Evolutionary conservation across 2,888 invertebrate genomes (phyloP).

Genomic region (Diadegma fenestrale): DNA sequence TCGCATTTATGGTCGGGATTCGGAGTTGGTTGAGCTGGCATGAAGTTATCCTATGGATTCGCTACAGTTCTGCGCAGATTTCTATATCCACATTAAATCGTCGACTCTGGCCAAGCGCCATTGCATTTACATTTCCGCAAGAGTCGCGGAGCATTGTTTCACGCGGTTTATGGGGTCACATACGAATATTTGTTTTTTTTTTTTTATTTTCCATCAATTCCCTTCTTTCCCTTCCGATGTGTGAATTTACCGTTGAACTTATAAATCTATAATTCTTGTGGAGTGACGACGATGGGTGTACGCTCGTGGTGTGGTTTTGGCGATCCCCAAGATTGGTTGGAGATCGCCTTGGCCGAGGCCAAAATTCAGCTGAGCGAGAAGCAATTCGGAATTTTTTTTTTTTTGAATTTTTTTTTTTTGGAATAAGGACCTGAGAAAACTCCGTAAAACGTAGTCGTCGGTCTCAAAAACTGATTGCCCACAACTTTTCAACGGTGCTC

Average conservation of each 20-base stretch:
- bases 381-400: too few species aligned
- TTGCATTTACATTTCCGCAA: slow-evolving; percentile 75
- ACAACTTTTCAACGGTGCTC: neutral
- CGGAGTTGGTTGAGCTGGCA: slow-evolving; percentile 41
- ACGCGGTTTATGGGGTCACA: slow-evolving; percentile 72
- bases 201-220: neutral
- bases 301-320: too few species aligned
- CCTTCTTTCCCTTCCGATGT: slow-evolving; percentile 6
- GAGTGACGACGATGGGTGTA: neutral
- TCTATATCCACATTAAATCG: slow-evolving; percentile 61
- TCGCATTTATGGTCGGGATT: slow-evolving; percentile 17
- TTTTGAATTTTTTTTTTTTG: too few species aligned
- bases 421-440: too few species aligned
- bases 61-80: slow-evolving; percentile 46
- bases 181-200: slow-evolving; percentile 1
- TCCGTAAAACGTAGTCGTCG: too few species aligned
- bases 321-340: too few species aligned
- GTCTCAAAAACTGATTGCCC: too few species aligned
- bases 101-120: slow-evolving; percentile 73
- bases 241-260: slow-evolving; percentile 10
- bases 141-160: slow-evolving; percentile 72
- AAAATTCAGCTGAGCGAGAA: too few species aligned
- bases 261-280: slow-evolving; percentile 5
- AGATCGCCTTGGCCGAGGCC: too few species aligned
- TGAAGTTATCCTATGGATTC: slow-evolving; percentile 18